Base-by-base conservation (phyloP, 2,113 vertebrate genomes). In the Theristicus caerulescens region DNA sequence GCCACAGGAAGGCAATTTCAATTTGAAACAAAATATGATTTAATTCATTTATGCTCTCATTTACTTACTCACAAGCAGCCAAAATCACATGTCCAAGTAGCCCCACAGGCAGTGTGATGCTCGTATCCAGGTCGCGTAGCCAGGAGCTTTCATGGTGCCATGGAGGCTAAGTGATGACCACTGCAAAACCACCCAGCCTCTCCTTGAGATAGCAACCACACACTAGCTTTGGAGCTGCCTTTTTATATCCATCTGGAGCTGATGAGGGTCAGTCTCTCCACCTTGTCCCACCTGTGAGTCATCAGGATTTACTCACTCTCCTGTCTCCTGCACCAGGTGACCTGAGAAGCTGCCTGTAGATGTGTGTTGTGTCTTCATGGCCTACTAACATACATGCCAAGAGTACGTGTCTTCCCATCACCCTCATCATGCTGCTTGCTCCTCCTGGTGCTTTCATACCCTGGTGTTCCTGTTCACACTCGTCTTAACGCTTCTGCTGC, bases 91-190 rank as follows among this genome's bases (percentile, higher is more conserved):
- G 0, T 20, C 51, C 15, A 26, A 15, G 9, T n/a, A 42, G 26
- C 49, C 9, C 26, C 26, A 11, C 34, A 34, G 27, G 36, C 22
- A 40, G 7, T 4, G 13, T 34, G 26, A 34, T 42, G 4, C 6
- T 31, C 10, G 24, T 21, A 8, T 54, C 77, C 44, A 59, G 16
- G 8, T 8, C 52, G 10, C 3, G 5, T 2, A 29, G 15, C 34
- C 16, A 64, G 58, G 25, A 42, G 21, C 40, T 64, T 64, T 82
- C 16, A 42, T 2, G 0, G 16, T 59, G 8, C 24, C 1, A 6
- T 1, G 0, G 34, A 52, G 0, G 3, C 4, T 3, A 52, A 61
- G 18, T 0, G 0, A 26, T 4, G 1, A 6, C 22, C 22, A 32
- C 46, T 31, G 1, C 12, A 74, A 57, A 70, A 24, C 26, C 66